These are phyloP conservation scores for Pterostichus niger DNA, from an alignment of 2,888 invertebrate species.

Conservation along the genomic window DNA sequence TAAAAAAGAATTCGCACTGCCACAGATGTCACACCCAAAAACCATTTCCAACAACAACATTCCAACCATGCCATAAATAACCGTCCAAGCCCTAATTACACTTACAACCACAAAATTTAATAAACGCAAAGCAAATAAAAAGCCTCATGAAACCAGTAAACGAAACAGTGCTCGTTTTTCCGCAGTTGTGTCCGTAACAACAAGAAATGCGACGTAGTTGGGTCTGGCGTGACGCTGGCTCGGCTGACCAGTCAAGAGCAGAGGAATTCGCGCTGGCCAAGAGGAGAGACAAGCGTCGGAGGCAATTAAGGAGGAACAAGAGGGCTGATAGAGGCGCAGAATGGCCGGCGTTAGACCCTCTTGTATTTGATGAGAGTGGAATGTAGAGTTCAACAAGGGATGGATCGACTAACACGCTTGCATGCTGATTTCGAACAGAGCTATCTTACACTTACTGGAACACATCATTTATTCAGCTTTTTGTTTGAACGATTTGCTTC, in stretches of 20 bases:
- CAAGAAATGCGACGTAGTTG: not conserved
- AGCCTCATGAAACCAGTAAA: not conserved
- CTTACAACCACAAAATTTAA: conserved; percentile 47
- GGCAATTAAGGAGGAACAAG: conserved; percentile 63
- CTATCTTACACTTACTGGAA: not conserved
- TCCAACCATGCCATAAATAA: not conserved
- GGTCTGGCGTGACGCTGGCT: not conserved
- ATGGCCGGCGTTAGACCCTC: conserved; percentile 45
- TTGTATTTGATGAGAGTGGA: conserved; percentile 62
- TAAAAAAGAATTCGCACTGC: not conserved
- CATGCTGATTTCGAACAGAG: too few relatives aligned
- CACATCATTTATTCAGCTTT: not conserved
- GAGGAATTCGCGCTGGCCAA: conserved; percentile 14
- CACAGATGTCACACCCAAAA: not conserved
- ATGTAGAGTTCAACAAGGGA: conserved; percentile 4
- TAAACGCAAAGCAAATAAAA: conserved; percentile 45
- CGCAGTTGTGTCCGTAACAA: not conserved
- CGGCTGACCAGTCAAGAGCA: conserved; percentile 4
- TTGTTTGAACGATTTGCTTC: too few relatives aligned
- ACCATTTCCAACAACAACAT: not conserved
- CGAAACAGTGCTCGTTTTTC: not conserved
- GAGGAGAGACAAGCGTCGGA: conserved; percentile 5
- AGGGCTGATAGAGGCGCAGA: conserved; percentile 59
- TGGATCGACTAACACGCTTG: not conserved
- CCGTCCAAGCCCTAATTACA: not conserved